phyloP scores from a whole-genome alignment of 2,797 vertebrate species.

The Peromyscus eremicus region DNA sequence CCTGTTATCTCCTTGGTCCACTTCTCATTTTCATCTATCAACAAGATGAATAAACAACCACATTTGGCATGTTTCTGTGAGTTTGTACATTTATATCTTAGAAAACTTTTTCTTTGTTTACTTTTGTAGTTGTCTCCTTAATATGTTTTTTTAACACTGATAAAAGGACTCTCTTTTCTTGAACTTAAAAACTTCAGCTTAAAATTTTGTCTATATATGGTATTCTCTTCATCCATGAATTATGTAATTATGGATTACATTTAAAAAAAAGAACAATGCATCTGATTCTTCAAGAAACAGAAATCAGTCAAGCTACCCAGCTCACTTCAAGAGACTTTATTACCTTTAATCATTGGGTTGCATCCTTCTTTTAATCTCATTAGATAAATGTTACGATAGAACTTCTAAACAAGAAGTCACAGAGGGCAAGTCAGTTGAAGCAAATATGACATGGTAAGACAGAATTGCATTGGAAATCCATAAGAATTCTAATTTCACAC shows the following conservation, averaged over 20 bases:
- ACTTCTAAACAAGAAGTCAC: slow-evolving; percentile 40
- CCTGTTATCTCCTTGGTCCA: not conserved
- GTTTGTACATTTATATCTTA: not conserved
- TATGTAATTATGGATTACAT: not conserved
- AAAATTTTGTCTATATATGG: not conserved
- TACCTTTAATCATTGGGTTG: not conserved
- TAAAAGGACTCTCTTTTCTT: not conserved
- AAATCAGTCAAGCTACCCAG: not conserved
- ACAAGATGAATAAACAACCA: not conserved
- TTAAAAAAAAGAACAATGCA: not conserved
- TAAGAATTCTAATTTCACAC: slow-evolving; percentile 73
- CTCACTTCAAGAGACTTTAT: not conserved
- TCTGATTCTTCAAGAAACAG: not conserved
- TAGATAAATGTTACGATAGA: slow-evolving; percentile 12
- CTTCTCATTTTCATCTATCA: slow-evolving; percentile 34
- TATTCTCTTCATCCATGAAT: not conserved
- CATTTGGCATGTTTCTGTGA: not conserved
- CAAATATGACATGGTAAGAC: slow-evolving; percentile 56
- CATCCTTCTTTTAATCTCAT: slow-evolving; percentile 39
- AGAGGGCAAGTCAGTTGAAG: slow-evolving; percentile 44
- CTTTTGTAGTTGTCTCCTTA: slow-evolving; percentile 4
- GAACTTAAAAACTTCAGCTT: slow-evolving; percentile 47
- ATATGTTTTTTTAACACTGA: not conserved
- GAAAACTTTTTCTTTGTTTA: not conserved
- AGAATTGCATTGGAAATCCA: slow-evolving; percentile 46